Evolutionary conservation across 2,797 vertebrate genomes (phyloP).

Genomic region (Spea hammondii): DNA sequence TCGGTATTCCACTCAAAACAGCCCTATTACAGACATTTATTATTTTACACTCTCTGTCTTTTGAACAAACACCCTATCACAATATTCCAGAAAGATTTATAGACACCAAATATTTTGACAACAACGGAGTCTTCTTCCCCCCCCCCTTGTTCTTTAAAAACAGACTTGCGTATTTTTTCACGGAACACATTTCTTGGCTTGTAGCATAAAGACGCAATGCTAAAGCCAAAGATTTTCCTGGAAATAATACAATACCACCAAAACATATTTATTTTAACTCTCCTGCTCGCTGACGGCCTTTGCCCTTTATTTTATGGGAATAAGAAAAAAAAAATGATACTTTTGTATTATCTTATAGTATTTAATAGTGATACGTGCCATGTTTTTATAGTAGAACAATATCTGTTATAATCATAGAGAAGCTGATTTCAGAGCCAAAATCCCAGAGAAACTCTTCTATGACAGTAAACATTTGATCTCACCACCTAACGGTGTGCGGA

Average conservation of each 20-base stretch:
- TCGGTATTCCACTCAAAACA: too few relatives aligned
- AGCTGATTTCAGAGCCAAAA: too few relatives aligned
- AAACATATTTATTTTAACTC: background rate
- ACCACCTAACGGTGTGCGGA: too few relatives aligned
- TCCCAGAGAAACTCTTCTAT: too few relatives aligned
- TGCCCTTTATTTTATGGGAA: background rate
- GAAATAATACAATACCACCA: constrained; percentile 5
- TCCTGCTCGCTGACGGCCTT: background rate
- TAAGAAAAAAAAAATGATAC: too few relatives aligned
- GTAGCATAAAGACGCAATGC: background rate
- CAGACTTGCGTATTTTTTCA: background rate
- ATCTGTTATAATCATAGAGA: too few relatives aligned
- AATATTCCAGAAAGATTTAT: background rate
- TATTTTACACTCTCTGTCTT: too few relatives aligned
- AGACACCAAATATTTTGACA: constrained; percentile 2
- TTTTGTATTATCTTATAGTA: too few relatives aligned
- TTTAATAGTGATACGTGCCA: too few relatives aligned
- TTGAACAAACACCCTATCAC: background rate
- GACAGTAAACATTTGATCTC: too few relatives aligned
- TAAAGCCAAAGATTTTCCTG: constrained; percentile 1
- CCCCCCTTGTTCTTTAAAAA: background rate
- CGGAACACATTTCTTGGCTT: background rate
- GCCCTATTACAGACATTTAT: too few relatives aligned
- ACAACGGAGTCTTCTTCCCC: background rate
- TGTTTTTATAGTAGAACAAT: too few relatives aligned